These are phyloP conservation scores for Paralichthys olivaceus DNA, from an alignment of 2,113 vertebrate species.

Conservation along the genomic window DNA sequence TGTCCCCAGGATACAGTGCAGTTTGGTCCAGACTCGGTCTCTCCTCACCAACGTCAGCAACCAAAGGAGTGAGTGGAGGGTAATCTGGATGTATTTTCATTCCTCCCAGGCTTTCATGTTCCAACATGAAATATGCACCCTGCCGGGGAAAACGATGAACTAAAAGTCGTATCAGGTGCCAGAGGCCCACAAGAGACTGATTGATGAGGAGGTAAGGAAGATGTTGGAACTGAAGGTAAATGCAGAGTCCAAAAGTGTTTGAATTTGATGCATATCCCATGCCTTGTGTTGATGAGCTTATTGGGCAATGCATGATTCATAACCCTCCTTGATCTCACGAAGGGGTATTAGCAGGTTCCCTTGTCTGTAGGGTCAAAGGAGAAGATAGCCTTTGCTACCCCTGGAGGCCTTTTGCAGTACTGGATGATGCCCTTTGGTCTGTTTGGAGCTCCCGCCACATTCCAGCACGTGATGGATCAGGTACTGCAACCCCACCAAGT, in stretches of 20 bases:
- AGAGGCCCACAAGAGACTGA: background rate
- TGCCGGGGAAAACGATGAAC: background rate
- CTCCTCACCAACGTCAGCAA: background rate
- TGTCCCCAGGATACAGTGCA: background rate
- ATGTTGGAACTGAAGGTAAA: background rate
- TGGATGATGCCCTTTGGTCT: background rate
- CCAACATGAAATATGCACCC: background rate
- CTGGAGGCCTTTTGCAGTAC: background rate
- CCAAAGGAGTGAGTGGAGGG: background rate
- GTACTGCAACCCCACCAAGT: no score
- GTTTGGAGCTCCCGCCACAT: background rate
- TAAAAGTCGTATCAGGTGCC: background rate
- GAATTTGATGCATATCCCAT: no score
- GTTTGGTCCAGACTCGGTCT: background rate
- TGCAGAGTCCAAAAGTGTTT: background rate
- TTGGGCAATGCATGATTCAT: no score
- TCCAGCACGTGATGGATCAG: no score
- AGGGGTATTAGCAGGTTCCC: no score
- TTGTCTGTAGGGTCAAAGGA: no score
- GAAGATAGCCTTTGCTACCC: background rate
- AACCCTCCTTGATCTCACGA: no score
- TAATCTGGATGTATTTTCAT: background rate
- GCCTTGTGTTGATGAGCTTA: no score
- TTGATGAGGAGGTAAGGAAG: background rate
- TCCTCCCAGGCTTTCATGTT: background rate